These are phyloP conservation scores for Phaenicophaeus curvirostris DNA, from an alignment of 2,797 vertebrate genomes.

Conservation along the genomic window DNA sequence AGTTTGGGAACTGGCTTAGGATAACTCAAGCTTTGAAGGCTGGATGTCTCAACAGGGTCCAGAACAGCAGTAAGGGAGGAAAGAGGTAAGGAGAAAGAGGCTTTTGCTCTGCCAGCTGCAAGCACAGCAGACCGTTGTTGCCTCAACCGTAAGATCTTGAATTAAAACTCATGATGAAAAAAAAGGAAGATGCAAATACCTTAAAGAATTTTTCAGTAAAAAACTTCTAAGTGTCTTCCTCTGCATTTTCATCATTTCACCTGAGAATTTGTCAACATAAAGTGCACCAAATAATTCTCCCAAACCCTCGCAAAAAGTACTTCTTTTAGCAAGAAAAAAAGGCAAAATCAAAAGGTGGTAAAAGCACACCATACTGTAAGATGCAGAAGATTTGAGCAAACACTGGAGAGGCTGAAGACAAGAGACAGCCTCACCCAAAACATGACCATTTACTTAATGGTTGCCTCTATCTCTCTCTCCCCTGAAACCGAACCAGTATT, in stretches of 20 bases:
- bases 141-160: background rate
- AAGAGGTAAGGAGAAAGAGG: background rate
- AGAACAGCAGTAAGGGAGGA: background rate
- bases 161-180: background rate
- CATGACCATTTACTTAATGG: slow-evolving; percentile 13
- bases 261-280: background rate
- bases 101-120: background rate
- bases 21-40: background rate
- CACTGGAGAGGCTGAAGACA: background rate
- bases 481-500: background rate
- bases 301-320: background rate
- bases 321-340: background rate
- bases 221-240: background rate
- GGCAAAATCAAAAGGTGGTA: background rate
- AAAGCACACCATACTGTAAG: background rate
- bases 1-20: background rate
- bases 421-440: slow-evolving; percentile 12
- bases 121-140: background rate
- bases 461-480: slow-evolving; percentile 3
- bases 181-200: background rate
- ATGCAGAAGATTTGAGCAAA: background rate
- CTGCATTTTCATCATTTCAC: background rate
- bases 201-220: background rate
- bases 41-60: background rate
- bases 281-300: background rate